Evolutionary conservation across 2,113 vertebrate genomes (phyloP), one percentile per base, ranked within the genome.

Genomic region (Periophthalmus modestus): DNA sequence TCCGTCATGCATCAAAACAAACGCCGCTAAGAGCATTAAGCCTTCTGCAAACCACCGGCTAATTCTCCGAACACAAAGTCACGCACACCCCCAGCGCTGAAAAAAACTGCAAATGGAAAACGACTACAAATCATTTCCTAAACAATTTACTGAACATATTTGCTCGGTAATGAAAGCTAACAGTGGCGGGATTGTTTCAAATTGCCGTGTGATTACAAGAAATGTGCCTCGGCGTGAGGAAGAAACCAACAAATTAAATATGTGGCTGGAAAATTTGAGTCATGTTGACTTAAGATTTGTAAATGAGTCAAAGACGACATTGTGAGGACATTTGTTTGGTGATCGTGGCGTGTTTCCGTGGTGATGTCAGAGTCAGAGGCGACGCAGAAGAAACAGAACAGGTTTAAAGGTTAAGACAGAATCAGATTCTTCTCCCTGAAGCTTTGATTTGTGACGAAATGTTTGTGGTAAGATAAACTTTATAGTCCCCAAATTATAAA

Each of bases 81-180:
- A 50, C 55, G 36, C n/a, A 68, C 55, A 77, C 57, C 47, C 66
- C 70, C 33, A 54, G 75, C 43, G 39, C 33, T 69, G 57, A 66
- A 34, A 12, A 68, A 57, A 57, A 59, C 75, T 78, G 19, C 69
- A 68, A 71, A 52, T 52, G 24, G 71, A 15, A n/a, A 59, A 21
- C 66, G 61, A 34, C 79, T 50, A 71, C 77, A 80, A 72, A 74
- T 80, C 36, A 75, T 78, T 46, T 73, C 55, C 76, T 74, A 83
- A 73, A 36, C 73, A 85, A 85, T 90, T 79, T 86, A 66, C 54
- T 68, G 54, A 78, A 79, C 46, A 59, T 77, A 84, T 83, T 83
- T 85, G 78, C 69, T 58, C 2, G 58, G 33, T 79, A 74, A 79
- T 83, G 14, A 73, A 82, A 81, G 57, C 69, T 80, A 85, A 84